Conservation (phyloP, 2,888 invertebrate species). For the Lasioglossum zephyrum region DNA sequence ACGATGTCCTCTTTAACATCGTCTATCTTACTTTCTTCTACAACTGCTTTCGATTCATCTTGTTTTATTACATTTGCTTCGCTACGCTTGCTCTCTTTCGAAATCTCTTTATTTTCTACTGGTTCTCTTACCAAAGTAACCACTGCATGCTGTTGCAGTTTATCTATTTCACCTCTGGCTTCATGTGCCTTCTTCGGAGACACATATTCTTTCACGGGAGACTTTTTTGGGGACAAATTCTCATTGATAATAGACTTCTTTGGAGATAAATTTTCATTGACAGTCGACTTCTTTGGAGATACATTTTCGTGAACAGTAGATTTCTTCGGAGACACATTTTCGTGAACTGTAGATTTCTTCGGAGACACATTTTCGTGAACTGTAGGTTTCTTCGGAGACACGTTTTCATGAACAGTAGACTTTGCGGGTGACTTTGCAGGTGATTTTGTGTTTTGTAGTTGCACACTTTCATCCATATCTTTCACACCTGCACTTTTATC, state of each 20-base stretch:
- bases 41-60: neutral
- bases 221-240: neutral
- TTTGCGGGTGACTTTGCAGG: conserved; percentile 33
- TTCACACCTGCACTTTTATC: conserved; percentile 33
- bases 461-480: conserved; percentile 9
- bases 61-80: conserved; percentile 3
- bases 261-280: neutral
- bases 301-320: neutral
- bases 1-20: conserved; percentile 8
- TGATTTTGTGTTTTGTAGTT: conserved; percentile 38
- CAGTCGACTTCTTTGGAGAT: neutral
- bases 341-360: neutral
- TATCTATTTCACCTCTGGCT: neutral
- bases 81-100: neutral
- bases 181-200: conserved; percentile 22
- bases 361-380: conserved; percentile 15
- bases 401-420: conserved; percentile 15
- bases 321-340: neutral
- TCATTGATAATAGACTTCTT: neutral
- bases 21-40: conserved; percentile 18
- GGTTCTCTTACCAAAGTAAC: neutral
- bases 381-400: neutral
- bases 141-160: neutral
- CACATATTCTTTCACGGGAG: neutral
- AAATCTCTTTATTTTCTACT: neutral